Evolutionary conservation across 2,797 vertebrate genomes (phyloP), one percentile per base, ranked within the genome.

Genomic region (Leuciscus waleckii): DNA sequence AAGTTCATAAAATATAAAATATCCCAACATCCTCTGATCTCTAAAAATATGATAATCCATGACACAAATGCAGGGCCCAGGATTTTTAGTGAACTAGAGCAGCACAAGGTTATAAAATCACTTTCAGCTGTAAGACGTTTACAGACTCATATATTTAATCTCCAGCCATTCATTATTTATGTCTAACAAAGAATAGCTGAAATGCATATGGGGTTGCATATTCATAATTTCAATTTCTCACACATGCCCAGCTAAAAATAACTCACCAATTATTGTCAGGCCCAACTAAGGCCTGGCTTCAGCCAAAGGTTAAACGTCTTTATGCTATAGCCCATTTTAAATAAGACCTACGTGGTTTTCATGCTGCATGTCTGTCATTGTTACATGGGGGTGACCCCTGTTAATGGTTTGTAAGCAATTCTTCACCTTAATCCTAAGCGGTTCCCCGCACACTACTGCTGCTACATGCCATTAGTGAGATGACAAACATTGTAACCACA

Each of bases 401-500:
- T 91, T 93, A 92, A 94, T 94, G 92, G 93, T 95, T 94, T 94
- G 94, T 93, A 92, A 93, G 93, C 92, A 92, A 89, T 94, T 93
- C 92, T 91, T 94, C 90, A 90, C 93, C 91, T 94, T 92, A 93
- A 91, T 95, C 91, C 88, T 89, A 92, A 92, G 92, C 92, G 91
- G 93, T 91, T 91, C 92, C 89, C 80, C 90, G 92, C 91, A 92
- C 92, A 93, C 91, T 90, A 91, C 88, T 78, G 87, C 83, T 84
- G 91, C 88, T 88, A 88, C 93, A 94, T 95, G 87, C 93, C 94
- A 95, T 94, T 88, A 67, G 92, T 93, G 83, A 89, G 90, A 96
- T 96, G 95, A 92, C 93, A 95, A 88, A 93, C 95, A 96, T 96
- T 93, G 91, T 92, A 94, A 89, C 92, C 91, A 89, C 94, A 95